Conservation (phyloP, 1,140 invertebrate genomes). For the Apis mellifera region DNA sequence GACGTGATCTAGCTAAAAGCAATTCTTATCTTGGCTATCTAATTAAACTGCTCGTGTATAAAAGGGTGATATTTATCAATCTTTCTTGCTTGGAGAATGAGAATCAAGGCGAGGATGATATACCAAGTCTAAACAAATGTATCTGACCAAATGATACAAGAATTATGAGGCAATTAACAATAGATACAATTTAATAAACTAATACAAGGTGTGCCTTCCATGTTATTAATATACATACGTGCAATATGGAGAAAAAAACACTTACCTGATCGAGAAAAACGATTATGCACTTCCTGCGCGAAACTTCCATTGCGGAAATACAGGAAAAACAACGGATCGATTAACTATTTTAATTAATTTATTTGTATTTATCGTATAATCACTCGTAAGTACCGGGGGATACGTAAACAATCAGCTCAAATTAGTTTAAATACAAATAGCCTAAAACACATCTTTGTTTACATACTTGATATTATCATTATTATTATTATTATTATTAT, state of each 20-base stretch:
- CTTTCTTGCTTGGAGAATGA: not conserved
- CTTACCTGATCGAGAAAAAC: too few relatives aligned
- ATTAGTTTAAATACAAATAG: conserved; percentile 67
- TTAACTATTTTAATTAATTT: conserved; percentile 65
- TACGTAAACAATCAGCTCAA: conserved; percentile 67
- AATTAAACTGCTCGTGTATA: not conserved
- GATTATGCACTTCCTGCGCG: too few relatives aligned
- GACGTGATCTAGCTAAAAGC: not conserved
- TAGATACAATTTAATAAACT: too few relatives aligned
- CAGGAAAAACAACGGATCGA: not conserved
- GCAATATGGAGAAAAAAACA: too few relatives aligned
- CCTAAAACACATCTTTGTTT: conserved; percentile 62
- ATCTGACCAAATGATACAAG: not conserved
- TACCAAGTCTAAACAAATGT: too few relatives aligned
- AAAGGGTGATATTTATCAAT: not conserved
- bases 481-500: conserved; percentile 10
- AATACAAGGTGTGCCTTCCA: too few relatives aligned
- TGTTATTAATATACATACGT: too few relatives aligned
- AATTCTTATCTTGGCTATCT: not conserved
- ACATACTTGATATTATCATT: conserved; percentile 47
- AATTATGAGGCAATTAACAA: not conserved
- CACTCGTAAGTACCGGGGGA: conserved; percentile 60
- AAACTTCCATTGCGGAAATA: not conserved
- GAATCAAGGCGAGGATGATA: not conserved
- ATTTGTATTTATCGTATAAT: conserved; percentile 67